A percentile compares a stretch with the other conserved stretches of the same genome.
phyloP scores from a whole-genome alignment of 2,113 vertebrate genomes.

The Pelvicachromis taeniatus region DNA sequence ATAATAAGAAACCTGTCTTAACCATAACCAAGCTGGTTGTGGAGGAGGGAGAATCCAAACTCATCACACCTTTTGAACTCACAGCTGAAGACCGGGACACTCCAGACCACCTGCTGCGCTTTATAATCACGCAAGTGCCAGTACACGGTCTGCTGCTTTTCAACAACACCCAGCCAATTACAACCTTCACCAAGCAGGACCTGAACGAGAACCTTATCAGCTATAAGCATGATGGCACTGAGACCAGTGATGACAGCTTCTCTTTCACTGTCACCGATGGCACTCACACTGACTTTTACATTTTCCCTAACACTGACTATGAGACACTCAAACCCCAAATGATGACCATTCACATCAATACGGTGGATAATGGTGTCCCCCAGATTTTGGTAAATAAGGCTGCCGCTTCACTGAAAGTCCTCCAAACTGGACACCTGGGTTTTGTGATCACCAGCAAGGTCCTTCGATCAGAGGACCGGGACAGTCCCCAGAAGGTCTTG shows the following conservation, averaged over 20 bases:
- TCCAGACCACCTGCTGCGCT: constrained; percentile 78
- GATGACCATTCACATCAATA: constrained; percentile 85
- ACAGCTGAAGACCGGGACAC: constrained; percentile 91
- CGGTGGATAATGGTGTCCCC: constrained; percentile 88
- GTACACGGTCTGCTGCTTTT: constrained; percentile 86
- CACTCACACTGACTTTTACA: constrained; percentile 88
- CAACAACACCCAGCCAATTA: constrained; percentile 78
- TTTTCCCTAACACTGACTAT: constrained; percentile 89
- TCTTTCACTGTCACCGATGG: constrained; percentile 94
- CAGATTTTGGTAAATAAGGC: constrained; percentile 89
- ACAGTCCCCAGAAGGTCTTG: constrained; percentile 78
- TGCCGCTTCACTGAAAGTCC: constrained; percentile 80
- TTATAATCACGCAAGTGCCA: constrained; percentile 85
- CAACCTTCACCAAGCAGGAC: constrained; percentile 87
- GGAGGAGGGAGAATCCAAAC: constrained; percentile 83
- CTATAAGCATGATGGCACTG: constrained; percentile 88
- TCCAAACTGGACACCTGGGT: constrained; percentile 82
- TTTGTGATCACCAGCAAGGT: constrained; percentile 87
- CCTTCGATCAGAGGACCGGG: constrained; percentile 86
- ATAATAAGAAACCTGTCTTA: constrained; percentile 94
- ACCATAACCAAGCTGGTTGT: constrained; percentile 81
- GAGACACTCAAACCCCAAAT: constrained; percentile 88
- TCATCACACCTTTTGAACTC: constrained; percentile 95
- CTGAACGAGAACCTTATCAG: constrained; percentile 92
- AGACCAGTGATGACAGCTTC: constrained; percentile 86